A percentile compares a stretch with the other conserved stretches of the same genome.
Evolutionary conservation across 2,797 vertebrate species (phyloP).

Genomic region (Acipenser oxyrinchus): DNA sequence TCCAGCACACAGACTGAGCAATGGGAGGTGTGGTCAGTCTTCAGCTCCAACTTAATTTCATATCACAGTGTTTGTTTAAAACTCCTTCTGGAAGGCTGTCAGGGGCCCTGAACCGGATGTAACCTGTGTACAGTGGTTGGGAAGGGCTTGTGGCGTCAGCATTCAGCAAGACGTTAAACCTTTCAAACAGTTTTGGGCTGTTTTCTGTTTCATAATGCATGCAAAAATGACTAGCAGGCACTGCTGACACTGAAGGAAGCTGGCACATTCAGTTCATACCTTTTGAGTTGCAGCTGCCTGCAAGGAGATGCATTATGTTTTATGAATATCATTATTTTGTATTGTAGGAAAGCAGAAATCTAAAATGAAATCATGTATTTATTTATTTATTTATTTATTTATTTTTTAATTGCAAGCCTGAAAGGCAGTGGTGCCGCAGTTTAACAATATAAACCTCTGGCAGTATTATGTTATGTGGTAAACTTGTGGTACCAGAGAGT

Average conservation of each 20-base stretch:
- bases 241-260: too few relatives aligned
- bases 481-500: constrained; percentile 19
- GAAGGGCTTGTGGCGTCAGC: too few relatives aligned
- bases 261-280: too few relatives aligned
- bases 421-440: background rate
- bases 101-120: background rate
- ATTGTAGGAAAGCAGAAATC: background rate
- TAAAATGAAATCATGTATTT: too few relatives aligned
- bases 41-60: background rate
- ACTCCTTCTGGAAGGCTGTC: background rate
- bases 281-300: too few relatives aligned
- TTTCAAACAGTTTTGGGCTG: too few relatives aligned
- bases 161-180: too few relatives aligned
- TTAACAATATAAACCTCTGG: background rate
- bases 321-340: background rate
- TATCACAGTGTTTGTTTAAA: constrained; percentile 13
- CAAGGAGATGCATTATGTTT: too few relatives aligned
- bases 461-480: background rate
- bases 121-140: background rate
- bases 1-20: background rate
- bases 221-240: too few relatives aligned
- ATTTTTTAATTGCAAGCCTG: background rate
- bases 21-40: constrained; percentile 6
- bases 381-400: too few relatives aligned
- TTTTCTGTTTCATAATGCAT: too few relatives aligned